These are phyloP conservation scores for Syngnathus acus DNA, from an alignment of 2,797 vertebrate species.

Conservation along the genomic window DNA sequence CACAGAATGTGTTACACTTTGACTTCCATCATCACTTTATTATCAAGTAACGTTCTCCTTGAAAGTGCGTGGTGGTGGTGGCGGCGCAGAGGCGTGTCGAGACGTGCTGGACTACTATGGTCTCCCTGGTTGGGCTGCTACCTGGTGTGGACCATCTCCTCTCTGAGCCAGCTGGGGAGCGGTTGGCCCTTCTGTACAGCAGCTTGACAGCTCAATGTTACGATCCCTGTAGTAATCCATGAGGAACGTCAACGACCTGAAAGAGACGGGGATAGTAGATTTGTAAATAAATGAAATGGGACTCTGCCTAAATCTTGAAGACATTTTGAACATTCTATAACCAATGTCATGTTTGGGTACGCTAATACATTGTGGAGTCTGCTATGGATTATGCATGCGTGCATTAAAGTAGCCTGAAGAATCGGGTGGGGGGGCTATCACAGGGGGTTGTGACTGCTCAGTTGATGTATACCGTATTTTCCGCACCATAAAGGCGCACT, in stretches of 20 bases:
- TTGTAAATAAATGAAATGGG: not conserved
- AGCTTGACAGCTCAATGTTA: constrained; percentile 96
- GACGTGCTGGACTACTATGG: constrained; percentile 7
- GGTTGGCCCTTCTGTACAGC: constrained; percentile 95
- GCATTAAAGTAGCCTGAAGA: no score
- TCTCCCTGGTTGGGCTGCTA: constrained; percentile 67
- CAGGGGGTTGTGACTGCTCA: no score
- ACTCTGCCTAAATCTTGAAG: not conserved
- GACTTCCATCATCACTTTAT: constrained; percentile 14
- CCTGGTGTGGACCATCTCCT: constrained; percentile 96
- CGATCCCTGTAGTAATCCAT: constrained; percentile 95
- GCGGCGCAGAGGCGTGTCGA: not conserved
- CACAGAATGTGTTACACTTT: constrained; percentile 10
- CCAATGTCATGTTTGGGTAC: no score
- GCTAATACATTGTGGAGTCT: no score
- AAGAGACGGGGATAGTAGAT: not conserved
- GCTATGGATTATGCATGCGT: no score
- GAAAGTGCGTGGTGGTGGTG: constrained; percentile 9
- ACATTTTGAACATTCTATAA: no score
- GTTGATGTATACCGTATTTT: no score
- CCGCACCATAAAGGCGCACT: no score
- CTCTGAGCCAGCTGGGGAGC: constrained; percentile 90
- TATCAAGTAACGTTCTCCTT: constrained; percentile 5
- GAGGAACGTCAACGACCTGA: constrained; percentile 89
- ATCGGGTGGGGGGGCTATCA: no score